These are phyloP conservation scores for Philereme transversata DNA, from an alignment of 2,888 invertebrate species.

Conservation along the genomic window DNA sequence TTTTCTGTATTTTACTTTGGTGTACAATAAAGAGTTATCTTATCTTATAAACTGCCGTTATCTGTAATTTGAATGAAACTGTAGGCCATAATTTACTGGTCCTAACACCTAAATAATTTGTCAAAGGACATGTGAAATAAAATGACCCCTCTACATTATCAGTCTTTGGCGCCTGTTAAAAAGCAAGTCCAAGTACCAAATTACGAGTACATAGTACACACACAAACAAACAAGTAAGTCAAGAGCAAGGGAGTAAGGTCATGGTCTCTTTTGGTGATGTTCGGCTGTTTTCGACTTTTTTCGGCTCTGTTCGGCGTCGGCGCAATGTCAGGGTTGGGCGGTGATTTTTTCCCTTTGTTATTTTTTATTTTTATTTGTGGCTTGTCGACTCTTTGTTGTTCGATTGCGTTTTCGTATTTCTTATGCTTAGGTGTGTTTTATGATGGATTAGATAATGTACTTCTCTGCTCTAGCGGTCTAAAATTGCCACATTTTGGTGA, in stretches of 20 bases:
- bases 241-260: conserved; percentile 74
- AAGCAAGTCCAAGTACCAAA: conserved; percentile 59
- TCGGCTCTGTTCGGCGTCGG: conserved; percentile 60
- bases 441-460: too few species aligned
- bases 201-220: conserved; percentile 61
- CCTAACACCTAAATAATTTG: too few species aligned
- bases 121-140: too few species aligned
- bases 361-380: conserved; percentile 42
- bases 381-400: conserved; percentile 35
- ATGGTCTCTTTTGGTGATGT: conserved; percentile 66
- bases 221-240: conserved; percentile 52
- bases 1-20: too few species aligned
- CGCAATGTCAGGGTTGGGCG: conserved; percentile 58
- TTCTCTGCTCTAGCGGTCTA: too few species aligned
- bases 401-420: conserved; percentile 14
- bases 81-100: too few species aligned
- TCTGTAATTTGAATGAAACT: too few species aligned
- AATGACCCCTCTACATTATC: conserved; percentile 19
- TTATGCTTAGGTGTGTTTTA: too few species aligned
- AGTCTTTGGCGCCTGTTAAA: conserved; percentile 52
- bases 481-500: too few species aligned
- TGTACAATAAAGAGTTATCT: too few species aligned
- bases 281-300: conserved; percentile 45
- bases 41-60: too few species aligned
- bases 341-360: conserved; percentile 45